Evolutionary conservation across 2,888 invertebrate genomes (phyloP).

Genomic region (Tuta absoluta): DNA sequence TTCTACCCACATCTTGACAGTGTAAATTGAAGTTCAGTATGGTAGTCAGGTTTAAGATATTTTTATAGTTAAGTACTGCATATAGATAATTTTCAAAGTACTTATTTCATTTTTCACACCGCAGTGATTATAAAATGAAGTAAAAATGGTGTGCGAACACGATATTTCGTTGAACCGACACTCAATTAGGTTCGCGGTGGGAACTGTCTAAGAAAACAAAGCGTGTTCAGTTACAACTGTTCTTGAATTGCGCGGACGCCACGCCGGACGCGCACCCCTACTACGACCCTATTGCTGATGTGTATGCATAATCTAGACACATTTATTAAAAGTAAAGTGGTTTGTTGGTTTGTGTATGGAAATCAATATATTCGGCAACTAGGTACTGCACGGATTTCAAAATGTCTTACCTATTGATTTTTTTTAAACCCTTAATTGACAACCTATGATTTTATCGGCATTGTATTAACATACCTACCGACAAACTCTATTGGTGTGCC

Average conservation of each 20-base stretch:
- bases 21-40: too few relatives aligned
- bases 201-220: conserved; percentile 78
- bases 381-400: too few relatives aligned
- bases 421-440: too few relatives aligned
- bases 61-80: neutral
- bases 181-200: conserved; percentile 76
- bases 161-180: conserved; percentile 73
- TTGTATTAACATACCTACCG: too few relatives aligned
- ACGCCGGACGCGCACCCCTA: conserved; percentile 25
- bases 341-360: too few relatives aligned
- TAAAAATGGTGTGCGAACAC: conserved; percentile 65
- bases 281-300: neutral
- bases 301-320: neutral
- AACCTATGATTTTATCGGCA: too few relatives aligned
- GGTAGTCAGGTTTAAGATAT: too few relatives aligned
- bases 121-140: conserved; percentile 53
- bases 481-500: too few relatives aligned
- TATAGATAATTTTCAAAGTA: neutral
- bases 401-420: too few relatives aligned
- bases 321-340: neutral
- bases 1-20: too few relatives aligned
- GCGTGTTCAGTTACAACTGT: conserved; percentile 74
- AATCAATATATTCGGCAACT: too few relatives aligned
- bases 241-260: conserved; percentile 54
- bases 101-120: neutral